Evolutionary conservation across 2,797 vertebrate species (phyloP).

Genomic region (Mormyrops attenuatus): DNA sequence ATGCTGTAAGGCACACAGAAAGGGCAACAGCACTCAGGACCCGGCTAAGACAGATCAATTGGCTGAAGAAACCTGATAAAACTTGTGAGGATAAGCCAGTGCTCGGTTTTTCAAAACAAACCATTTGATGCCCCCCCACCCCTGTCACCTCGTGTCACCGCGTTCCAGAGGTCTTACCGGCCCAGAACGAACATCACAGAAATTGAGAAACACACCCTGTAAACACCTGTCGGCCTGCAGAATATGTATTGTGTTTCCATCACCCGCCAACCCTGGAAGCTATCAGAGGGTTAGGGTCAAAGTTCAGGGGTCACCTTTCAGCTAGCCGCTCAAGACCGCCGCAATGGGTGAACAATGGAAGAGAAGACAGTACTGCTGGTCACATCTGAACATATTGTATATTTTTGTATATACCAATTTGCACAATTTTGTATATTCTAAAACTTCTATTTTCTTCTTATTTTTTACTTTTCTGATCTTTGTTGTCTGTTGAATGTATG

Average conservation of each 20-base stretch:
- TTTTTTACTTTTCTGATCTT: not conserved
- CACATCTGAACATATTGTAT: not conserved
- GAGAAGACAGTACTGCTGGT: not conserved
- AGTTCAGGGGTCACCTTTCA: conserved; percentile 14
- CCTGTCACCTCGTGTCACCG: not conserved
- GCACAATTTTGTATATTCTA: not conserved
- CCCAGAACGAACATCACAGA: not conserved
- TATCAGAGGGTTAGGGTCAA: not conserved
- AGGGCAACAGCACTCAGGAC: not conserved
- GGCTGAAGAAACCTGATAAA: conserved; percentile 7
- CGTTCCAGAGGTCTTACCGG: not conserved
- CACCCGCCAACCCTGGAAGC: not conserved
- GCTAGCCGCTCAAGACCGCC: too few species aligned
- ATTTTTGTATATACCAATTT: not conserved
- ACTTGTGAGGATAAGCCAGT: not conserved
- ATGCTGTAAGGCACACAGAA: not conserved
- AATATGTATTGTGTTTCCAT: conserved; percentile 13
- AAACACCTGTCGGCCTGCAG: not conserved
- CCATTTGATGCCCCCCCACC: not conserved
- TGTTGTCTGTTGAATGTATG: not conserved
- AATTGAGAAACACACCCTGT: not conserved
- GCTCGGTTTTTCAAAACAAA: not conserved
- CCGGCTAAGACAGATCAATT: not conserved
- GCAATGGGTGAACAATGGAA: not conserved
- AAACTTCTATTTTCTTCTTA: not conserved